These are phyloP conservation scores for Malurus splendens DNA, from an alignment of 2,797 vertebrate genomes.

Conservation along the genomic window DNA sequence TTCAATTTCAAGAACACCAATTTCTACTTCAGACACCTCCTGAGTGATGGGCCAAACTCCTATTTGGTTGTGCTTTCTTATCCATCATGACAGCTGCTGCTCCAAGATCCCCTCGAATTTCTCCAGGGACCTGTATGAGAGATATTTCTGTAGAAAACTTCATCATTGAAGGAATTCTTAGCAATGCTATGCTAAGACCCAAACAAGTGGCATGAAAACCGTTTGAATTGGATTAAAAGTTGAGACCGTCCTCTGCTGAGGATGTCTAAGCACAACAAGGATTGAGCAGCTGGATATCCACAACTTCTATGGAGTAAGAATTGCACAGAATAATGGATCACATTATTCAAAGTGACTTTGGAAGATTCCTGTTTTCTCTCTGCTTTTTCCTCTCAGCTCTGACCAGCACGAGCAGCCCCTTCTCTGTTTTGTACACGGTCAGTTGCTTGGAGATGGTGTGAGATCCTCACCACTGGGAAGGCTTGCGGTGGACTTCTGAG, in stretches of 20 bases:
- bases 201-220: background rate
- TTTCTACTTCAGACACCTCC: background rate
- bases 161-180: background rate
- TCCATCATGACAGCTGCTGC: background rate
- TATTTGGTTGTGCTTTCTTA: background rate
- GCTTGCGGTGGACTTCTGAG: background rate
- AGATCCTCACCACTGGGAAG: background rate
- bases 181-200: background rate
- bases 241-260: background rate
- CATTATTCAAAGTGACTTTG: background rate
- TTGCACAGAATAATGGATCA: background rate
- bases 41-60: background rate
- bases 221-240: background rate
- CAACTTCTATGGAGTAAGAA: background rate
- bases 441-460: background rate
- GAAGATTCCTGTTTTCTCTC: background rate
- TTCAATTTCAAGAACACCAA: no score
- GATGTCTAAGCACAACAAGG: fast-evolving
- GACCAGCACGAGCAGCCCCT: background rate
- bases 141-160: background rate
- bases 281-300: background rate
- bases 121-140: background rate
- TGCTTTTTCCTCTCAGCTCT: background rate
- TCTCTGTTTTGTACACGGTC: background rate
- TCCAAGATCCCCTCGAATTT: background rate